phyloP scores from a whole-genome alignment of 2,797 vertebrate species.

The Spheniscus humboldti region DNA sequence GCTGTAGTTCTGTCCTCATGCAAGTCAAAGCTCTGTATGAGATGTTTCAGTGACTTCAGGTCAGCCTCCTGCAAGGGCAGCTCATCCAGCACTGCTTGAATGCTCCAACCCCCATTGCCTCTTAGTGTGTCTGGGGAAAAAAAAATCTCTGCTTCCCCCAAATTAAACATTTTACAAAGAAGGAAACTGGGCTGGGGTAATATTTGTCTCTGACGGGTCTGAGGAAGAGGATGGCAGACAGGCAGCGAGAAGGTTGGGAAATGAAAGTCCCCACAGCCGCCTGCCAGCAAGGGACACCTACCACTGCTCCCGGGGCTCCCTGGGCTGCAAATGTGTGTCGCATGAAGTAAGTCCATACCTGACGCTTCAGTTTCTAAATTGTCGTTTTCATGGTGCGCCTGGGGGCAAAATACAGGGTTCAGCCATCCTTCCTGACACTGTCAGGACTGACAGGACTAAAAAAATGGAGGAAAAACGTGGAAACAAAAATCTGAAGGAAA shows the following conservation, averaged over 20 bases:
- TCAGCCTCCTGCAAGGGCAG: background rate
- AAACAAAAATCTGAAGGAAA: background rate
- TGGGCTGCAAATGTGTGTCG: background rate
- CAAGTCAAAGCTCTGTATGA: background rate
- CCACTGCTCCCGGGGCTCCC: background rate
- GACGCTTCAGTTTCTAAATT: background rate
- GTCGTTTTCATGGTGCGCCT: fast-evolving
- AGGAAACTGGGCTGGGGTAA: background rate
- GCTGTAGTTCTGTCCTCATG: background rate
- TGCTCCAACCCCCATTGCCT: background rate
- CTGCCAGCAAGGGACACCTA: background rate
- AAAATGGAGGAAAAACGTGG: background rate
- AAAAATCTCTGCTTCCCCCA: background rate
- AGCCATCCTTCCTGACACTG: background rate
- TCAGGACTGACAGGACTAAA: background rate
- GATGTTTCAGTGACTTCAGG: background rate
- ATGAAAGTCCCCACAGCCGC: background rate
- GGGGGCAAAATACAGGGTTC: background rate
- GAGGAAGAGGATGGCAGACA: background rate
- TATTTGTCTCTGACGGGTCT: background rate
- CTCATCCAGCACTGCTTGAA: background rate
- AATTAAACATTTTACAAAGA: background rate
- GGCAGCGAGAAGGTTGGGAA: fast-evolving
- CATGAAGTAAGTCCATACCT: background rate
- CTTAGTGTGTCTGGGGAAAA: background rate